A percentile compares a stretch with the other conserved stretches of the same genome.
These are phyloP conservation scores for Drymonia ruficornis DNA, from an alignment of 2,888 invertebrate genomes.

Conservation along the genomic window DNA sequence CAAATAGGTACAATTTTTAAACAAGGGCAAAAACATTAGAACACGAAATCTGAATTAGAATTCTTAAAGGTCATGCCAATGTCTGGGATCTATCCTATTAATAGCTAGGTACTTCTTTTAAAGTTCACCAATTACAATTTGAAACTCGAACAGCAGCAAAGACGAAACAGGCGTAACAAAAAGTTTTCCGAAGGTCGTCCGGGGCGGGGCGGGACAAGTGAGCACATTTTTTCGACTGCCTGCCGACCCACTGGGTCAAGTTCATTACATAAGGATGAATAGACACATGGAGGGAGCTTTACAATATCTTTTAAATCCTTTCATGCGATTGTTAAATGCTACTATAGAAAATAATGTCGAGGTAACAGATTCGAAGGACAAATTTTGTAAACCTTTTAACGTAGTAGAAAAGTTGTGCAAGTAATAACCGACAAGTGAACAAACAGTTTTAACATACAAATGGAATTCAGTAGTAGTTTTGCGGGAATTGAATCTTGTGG, in stretches of 20 bases:
- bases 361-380: background rate
- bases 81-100: background rate
- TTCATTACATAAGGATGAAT: constrained; percentile 64
- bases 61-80: background rate
- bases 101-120: constrained; percentile 4
- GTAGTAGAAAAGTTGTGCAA: background rate
- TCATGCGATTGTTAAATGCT: background rate
- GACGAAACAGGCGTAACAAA: constrained; percentile 44
- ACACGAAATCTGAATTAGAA: too few relatives aligned
- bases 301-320: background rate
- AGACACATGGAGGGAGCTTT: constrained; percentile 31
- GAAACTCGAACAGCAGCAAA: constrained; percentile 20
- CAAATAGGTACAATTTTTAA: too few relatives aligned
- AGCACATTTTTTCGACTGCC: constrained; percentile 39
- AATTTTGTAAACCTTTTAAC: background rate
- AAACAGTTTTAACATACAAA: background rate
- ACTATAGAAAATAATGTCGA: background rate
- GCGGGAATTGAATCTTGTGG: background rate
- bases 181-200: constrained; percentile 59
- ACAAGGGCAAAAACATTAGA: too few relatives aligned
- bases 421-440: background rate
- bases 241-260: constrained; percentile 64
- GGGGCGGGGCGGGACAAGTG: constrained; percentile 45
- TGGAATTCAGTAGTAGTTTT: background rate
- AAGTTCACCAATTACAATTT: constrained; percentile 6